Conservation (phyloP, 2,113 vertebrate species). For the Alligator sinensis region DNA sequence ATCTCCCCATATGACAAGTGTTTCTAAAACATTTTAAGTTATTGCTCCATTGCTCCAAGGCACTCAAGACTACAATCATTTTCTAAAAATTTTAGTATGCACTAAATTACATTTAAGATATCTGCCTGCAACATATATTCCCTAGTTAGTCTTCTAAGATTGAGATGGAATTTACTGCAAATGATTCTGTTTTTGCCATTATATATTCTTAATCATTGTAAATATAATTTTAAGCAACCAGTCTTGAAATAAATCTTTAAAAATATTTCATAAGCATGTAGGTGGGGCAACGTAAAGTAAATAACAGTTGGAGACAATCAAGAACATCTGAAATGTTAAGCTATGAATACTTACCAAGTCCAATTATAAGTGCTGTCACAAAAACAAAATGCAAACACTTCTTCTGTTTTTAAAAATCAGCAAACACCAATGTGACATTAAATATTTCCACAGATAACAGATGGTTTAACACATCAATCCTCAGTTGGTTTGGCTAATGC, state of each 20-base stretch:
- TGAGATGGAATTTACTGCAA: neutral
- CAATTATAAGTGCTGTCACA: slow-evolving; percentile 3
- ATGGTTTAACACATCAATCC: slow-evolving; percentile 62
- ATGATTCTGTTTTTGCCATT: slow-evolving; percentile 3
- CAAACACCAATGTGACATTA: slow-evolving; percentile 49
- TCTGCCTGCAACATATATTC: neutral
- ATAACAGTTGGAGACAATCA: slow-evolving; percentile 28
- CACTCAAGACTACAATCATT: slow-evolving; percentile 33
- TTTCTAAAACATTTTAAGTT: slow-evolving; percentile 58
- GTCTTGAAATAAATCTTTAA: slow-evolving; percentile 1
- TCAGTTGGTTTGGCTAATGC: slow-evolving; percentile 43
- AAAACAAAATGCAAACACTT: neutral
- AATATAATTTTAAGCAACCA: neutral
- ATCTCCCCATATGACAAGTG: slow-evolving; percentile 49
- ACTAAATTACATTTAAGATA: slow-evolving; percentile 37
- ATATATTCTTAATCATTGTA: neutral
- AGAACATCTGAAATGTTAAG: neutral
- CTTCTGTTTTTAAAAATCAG: slow-evolving; percentile 38
- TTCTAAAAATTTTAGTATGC: neutral
- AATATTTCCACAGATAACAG: slow-evolving; percentile 64
- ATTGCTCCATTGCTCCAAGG: slow-evolving; percentile 21
- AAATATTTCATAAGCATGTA: slow-evolving; percentile 16
- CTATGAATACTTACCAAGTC: slow-evolving; percentile 1
- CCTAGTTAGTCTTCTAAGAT: neutral
- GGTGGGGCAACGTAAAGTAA: neutral